These are phyloP conservation scores for Gastrophysa polygoni DNA, from an alignment of 2,888 invertebrate species.

Conservation along the genomic window DNA sequence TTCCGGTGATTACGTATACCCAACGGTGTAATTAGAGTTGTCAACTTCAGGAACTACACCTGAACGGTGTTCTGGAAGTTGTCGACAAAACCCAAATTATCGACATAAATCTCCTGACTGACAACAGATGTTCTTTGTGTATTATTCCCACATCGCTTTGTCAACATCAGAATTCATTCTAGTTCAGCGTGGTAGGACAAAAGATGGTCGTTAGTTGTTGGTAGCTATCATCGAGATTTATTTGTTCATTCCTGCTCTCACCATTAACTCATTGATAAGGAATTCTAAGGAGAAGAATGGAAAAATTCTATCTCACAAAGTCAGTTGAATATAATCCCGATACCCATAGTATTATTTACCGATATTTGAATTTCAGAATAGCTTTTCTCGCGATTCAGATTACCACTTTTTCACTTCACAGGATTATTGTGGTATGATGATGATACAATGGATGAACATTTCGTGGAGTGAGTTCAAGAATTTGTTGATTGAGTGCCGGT, in stretches of 20 bases:
- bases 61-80: slow-evolving; percentile 28
- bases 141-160: slow-evolving; percentile 30
- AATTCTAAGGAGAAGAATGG: too few species aligned
- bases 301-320: too few species aligned
- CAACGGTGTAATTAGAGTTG: slow-evolving; percentile 32
- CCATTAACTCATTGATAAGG: too few species aligned
- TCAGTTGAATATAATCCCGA: too few species aligned
- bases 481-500: too few species aligned
- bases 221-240: slow-evolving; percentile 1
- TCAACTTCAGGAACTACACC: slow-evolving; percentile 32
- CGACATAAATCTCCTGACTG: slow-evolving; percentile 31
- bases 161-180: slow-evolving; percentile 12
- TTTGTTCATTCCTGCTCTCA: not conserved
- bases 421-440: too few species aligned
- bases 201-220: slow-evolving; percentile 9
- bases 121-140: slow-evolving; percentile 31
- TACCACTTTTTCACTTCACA: too few species aligned
- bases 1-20: slow-evolving; percentile 13
- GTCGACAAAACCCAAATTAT: slow-evolving; percentile 28
- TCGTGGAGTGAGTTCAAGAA: too few species aligned
- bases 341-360: too few species aligned
- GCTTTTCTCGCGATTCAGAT: too few species aligned
- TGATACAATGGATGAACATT: too few species aligned
- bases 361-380: too few species aligned
- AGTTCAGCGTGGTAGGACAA: not conserved